Evolutionary conservation across 2,888 invertebrate species (phyloP), one percentile per base, ranked within the genome.

Genomic region (Melanargia galathea): DNA sequence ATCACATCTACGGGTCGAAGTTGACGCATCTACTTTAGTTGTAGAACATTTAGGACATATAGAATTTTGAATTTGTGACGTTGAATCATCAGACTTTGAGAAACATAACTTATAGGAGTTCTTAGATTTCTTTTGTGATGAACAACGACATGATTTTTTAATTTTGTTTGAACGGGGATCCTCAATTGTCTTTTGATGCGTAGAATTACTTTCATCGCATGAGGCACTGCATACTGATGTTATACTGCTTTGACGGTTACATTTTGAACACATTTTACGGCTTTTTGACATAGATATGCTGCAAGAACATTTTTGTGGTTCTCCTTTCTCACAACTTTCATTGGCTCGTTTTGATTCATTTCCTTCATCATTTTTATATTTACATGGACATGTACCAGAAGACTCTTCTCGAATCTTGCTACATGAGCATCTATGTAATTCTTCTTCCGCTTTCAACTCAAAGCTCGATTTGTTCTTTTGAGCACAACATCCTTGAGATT

Each of bases 1-100:
- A 33, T 71, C 70, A 30, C 66, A 68, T 52, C 68, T 62, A 43
- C 69, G 67, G 0, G 74, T 74, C 0, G 48, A 57, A 0, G 72
- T 74, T 0, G 65, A 54, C 2, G 65, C 67, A 26, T 72, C 70
- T 51, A 63, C 67, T 30, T 45, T 61, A 10, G 45, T 40, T 24
- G 13, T 45, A 10, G 52, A 62, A 22, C 62, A 67, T 45, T 51
- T 45, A 1, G 46, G 58, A 20, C 20, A 30, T 30, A 30, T 6
- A n/a, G 16, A 16, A 30, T 30, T 22, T 55, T 48, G 13, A 18
- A 13, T 40, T 20, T 63, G 35, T 6, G 43, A 43, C 7, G 30
- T 35, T 26, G 24, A 22, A 11, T 24, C 13, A 22, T 22, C 11
- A 33, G 48, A 20, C 11, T 45, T 35, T 18, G 51, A 60, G 26